Evolutionary conservation across 1,140 invertebrate genomes (phyloP).

Genomic region (Chrysopa pallens): DNA sequence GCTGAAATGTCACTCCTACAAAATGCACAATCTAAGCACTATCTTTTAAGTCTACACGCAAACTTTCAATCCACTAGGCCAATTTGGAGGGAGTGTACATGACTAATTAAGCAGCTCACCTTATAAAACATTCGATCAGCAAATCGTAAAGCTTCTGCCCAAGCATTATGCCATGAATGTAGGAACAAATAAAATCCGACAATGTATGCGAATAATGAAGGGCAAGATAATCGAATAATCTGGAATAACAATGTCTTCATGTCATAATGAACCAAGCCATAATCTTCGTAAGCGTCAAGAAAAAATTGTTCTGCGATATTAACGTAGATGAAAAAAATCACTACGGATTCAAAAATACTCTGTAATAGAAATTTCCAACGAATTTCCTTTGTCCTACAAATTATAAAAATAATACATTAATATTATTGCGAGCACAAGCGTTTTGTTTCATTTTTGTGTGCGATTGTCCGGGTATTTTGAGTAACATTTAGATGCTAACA

Average conservation of each 20-base stretch:
- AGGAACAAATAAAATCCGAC: conserved; percentile 70
- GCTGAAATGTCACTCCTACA: no score
- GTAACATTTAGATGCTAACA: no score
- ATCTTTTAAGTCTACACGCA: no score
- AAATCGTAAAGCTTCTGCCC: conserved; percentile 71
- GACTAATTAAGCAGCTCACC: no score
- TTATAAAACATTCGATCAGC: conserved; percentile 72
- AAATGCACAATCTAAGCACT: no score
- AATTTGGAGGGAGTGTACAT: no score
- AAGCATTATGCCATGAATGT: conserved; percentile 78
- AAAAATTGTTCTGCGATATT: background rate
- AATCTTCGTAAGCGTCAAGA: conserved; percentile 6
- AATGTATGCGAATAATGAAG: no score
- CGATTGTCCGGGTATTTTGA: no score
- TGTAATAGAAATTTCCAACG: conserved; percentile 1
- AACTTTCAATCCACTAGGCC: no score
- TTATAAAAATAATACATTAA: no score
- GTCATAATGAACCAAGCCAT: conserved; percentile 35
- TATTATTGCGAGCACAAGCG: no score
- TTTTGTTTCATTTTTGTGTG: no score
- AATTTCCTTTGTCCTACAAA: conserved; percentile 5
- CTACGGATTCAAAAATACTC: background rate
- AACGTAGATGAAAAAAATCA: background rate
- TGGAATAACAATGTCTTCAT: conserved; percentile 57
- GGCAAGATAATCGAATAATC: conserved; percentile 48